Conservation (phyloP, 2,888 invertebrate genomes). For the Urechis unicinctus region DNA sequence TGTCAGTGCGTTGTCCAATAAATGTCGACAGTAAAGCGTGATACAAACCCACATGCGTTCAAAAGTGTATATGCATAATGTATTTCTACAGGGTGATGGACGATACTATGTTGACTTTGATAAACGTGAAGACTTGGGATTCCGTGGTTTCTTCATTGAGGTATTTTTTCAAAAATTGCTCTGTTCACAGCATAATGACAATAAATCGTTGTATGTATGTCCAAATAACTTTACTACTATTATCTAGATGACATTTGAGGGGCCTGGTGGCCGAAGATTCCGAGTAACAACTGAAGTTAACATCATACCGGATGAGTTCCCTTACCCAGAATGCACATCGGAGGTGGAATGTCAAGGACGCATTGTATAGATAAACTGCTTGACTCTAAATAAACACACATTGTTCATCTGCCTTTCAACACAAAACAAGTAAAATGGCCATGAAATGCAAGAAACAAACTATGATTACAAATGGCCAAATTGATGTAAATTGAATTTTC, state of each 20-base stretch:
- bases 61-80: no score
- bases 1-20: no score
- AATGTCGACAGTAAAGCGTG: no score
- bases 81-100: constrained; percentile 8
- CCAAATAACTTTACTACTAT: background rate
- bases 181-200: background rate
- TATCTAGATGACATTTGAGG: constrained; percentile 22
- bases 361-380: constrained; percentile 22
- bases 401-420: no score
- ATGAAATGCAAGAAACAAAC: no score
- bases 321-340: constrained; percentile 32
- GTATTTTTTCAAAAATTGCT: constrained; percentile 6
- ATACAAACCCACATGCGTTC: no score
- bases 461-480: no score
- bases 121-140: constrained; percentile 9
- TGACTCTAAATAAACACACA: no score
- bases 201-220: no score
- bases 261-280: constrained; percentile 24
- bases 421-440: no score
- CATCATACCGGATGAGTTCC: constrained; percentile 34
- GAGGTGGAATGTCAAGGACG: constrained; percentile 24
- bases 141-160: constrained; percentile 18
- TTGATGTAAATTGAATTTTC: no score
- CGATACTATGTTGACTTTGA: constrained; percentile 16
- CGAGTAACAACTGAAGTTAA: constrained; percentile 33